Percentiles rank a stretch among this genome's conserved stretches.
Evolutionary conservation across 1,140 invertebrate genomes (phyloP).

Genomic region (Bombus pyrosoma): DNA sequence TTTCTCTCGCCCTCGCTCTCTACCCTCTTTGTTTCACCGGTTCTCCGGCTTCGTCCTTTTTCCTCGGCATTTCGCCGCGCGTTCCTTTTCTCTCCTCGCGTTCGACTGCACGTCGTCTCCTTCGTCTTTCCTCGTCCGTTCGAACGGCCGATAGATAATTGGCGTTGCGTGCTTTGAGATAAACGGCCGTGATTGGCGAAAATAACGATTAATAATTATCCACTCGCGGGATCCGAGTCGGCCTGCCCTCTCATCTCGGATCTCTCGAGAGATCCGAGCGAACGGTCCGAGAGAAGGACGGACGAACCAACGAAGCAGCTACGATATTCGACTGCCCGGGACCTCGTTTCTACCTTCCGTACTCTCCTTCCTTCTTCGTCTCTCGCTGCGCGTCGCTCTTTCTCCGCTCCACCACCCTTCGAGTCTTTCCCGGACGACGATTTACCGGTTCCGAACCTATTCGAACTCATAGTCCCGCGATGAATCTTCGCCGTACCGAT

Average conservation of each 20-base stretch:
- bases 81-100: background rate
- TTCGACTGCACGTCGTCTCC: background rate
- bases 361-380: background rate
- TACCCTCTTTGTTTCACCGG: slow-evolving; percentile 1
- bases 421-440: background rate
- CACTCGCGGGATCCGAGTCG: slow-evolving; percentile 77
- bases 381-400: background rate
- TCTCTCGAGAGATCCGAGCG: slow-evolving; percentile 72
- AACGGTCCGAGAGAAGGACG: slow-evolving; percentile 55
- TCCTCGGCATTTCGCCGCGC: background rate
- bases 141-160: slow-evolving; percentile 79
- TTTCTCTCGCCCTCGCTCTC: slow-evolving; percentile 31
- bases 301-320: slow-evolving; percentile 44
- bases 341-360: slow-evolving; percentile 41
- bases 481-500: background rate
- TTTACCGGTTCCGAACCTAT: background rate
- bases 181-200: slow-evolving; percentile 81
- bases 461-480: background rate
- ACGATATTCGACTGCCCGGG: slow-evolving; percentile 45
- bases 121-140: slow-evolving; percentile 29
- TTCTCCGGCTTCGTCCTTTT: slow-evolving; percentile 1
- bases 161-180: slow-evolving; percentile 80
- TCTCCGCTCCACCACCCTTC: background rate
- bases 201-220: slow-evolving; percentile 82
- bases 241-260: slow-evolving; percentile 77